Conservation (phyloP, 2,797 vertebrate species). For the Leontopithecus rosalia region DNA sequence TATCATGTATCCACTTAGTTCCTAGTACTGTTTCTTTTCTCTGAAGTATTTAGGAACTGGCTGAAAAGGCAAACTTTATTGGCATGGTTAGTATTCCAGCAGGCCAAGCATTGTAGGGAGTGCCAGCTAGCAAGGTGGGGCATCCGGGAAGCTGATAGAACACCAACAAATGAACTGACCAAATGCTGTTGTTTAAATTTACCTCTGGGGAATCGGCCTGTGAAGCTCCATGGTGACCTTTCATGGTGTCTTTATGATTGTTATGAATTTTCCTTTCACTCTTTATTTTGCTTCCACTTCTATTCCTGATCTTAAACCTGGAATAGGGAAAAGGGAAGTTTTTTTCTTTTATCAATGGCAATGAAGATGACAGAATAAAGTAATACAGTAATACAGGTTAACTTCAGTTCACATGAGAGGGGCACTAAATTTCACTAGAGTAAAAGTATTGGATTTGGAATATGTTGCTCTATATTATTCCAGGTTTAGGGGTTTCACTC, state of each 20-base stretch:
- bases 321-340: background rate
- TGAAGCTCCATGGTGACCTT: background rate
- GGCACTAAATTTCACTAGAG: background rate
- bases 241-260: background rate
- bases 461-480: background rate
- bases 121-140: background rate
- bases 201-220: background rate
- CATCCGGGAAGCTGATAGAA: background rate
- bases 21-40: background rate
- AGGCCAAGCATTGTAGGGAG: background rate
- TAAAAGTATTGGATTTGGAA: background rate
- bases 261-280: background rate
- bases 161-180: background rate
- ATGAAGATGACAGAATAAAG: background rate
- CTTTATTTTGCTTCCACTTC: background rate
- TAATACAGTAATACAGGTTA: background rate
- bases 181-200: background rate
- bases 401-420: background rate
- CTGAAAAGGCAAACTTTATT: background rate
- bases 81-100: background rate
- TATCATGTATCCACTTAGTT: background rate
- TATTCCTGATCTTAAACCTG: background rate
- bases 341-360: background rate
- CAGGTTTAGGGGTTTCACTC: background rate
- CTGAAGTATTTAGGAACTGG: conserved; percentile 20